Evolutionary conservation across 2,888 invertebrate genomes (phyloP).

Genomic region (Pyrrhosoma nymphula): DNA sequence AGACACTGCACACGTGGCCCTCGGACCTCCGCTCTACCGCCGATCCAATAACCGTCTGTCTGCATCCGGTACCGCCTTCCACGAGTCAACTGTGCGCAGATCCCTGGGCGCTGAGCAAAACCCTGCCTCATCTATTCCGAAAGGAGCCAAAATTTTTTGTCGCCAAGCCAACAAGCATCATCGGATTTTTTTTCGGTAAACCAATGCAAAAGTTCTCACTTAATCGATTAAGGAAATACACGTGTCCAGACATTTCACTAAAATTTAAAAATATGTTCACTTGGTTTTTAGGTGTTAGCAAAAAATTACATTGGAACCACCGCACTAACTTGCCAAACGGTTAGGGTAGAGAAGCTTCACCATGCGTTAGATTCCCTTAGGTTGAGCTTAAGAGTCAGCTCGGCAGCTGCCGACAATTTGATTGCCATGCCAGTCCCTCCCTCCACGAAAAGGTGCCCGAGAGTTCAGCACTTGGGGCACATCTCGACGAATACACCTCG

Average conservation of each 20-base stretch:
- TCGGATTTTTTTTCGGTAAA: neutral
- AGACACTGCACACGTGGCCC: neutral
- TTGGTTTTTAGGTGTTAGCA: no score
- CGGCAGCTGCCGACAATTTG: no score
- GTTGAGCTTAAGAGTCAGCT: no score
- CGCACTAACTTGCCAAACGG: no score
- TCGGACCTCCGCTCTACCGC: neutral
- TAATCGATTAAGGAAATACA: neutral
- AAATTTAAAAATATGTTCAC: neutral
- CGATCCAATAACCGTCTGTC: neutral
- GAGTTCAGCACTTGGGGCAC: no score
- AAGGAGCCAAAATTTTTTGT: conserved; percentile 11
- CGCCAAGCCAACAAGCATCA: neutral
- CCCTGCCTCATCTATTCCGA: neutral
- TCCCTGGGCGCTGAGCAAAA: neutral
- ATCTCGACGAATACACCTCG: no score
- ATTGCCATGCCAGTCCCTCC: no score
- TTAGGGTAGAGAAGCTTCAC: no score
- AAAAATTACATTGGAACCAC: no score
- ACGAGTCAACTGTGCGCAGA: neutral
- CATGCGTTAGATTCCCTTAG: no score
- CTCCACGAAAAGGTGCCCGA: no score
- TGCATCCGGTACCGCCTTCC: neutral
- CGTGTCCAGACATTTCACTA: neutral
- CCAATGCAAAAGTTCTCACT: neutral